Evolutionary conservation across 2,797 vertebrate genomes (phyloP).

Genomic region (Urosaurus nigricauda): DNA sequence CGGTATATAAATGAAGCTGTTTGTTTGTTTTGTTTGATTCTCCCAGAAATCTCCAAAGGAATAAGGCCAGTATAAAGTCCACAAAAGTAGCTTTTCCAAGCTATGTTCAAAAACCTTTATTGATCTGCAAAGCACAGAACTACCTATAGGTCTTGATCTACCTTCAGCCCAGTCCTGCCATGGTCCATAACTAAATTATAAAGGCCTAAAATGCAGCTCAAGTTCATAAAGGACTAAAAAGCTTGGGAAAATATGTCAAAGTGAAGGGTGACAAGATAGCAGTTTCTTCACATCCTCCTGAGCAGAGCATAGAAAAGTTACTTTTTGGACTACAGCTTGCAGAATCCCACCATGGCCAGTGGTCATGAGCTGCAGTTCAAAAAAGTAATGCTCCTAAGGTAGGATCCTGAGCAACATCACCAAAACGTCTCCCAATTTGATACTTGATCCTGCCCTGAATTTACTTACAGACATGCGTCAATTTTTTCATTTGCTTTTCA

Average conservation of each 20-base stretch:
- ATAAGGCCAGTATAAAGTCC: too few relatives aligned
- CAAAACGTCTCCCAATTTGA: neutral
- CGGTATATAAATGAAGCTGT: too few relatives aligned
- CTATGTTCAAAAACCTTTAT: neutral
- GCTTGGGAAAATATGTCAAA: neutral
- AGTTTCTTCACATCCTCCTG: neutral
- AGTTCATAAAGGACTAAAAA: neutral
- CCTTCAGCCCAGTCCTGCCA: neutral
- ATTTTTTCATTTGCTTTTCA: neutral
- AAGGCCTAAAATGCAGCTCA: neutral
- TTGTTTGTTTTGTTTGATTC: too few relatives aligned
- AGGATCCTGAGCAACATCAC: neutral
- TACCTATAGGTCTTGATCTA: neutral
- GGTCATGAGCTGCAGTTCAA: too few relatives aligned
- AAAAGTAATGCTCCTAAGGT: too few relatives aligned
- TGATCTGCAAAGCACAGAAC: neutral
- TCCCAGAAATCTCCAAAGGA: too few relatives aligned
- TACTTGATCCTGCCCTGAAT: neutral
- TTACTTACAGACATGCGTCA: neutral
- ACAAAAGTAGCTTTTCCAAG: neutral
- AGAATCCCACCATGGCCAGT: too few relatives aligned
- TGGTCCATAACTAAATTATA: neutral
- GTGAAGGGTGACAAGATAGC: neutral
- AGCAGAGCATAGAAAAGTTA: neutral
- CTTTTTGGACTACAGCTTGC: neutral